Conservation (phyloP, 2,797 vertebrate genomes). For the Tangara arthus region DNA sequence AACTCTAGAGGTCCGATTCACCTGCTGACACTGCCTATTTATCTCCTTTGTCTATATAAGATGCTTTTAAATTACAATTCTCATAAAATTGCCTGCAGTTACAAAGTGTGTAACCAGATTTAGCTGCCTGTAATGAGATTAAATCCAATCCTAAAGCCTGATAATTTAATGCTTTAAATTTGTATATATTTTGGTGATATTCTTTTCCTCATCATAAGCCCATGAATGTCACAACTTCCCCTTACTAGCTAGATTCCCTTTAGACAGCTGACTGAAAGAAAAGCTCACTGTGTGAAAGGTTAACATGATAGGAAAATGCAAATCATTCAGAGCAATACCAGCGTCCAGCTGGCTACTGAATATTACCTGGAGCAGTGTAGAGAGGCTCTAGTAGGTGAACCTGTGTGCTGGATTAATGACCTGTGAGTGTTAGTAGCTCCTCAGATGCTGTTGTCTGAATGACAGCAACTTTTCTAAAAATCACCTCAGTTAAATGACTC, state of each 20-base stretch:
- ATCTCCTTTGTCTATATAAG: background rate
- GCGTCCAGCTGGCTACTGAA: background rate
- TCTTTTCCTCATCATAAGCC: background rate
- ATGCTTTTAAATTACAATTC: background rate
- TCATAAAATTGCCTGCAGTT: background rate
- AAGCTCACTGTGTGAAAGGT: background rate
- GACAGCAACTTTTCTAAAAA: conserved; percentile 14
- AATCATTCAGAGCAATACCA: background rate
- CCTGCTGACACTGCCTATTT: background rate
- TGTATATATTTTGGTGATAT: background rate
- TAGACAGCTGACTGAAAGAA: background rate
- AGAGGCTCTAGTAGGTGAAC: background rate
- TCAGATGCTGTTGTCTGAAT: background rate
- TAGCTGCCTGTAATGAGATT: background rate
- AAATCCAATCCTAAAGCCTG: background rate
- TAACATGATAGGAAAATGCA: background rate
- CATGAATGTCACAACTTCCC: background rate
- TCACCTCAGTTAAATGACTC: background rate
- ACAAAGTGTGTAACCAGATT: background rate
- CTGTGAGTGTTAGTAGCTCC: background rate
- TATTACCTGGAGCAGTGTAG: background rate
- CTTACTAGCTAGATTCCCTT: background rate
- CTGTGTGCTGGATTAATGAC: background rate
- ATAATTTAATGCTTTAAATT: background rate
- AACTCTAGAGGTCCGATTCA: background rate